phyloP scores from a whole-genome alignment of 2,888 invertebrate species.

The Aporophyla lueneburgensis region DNA sequence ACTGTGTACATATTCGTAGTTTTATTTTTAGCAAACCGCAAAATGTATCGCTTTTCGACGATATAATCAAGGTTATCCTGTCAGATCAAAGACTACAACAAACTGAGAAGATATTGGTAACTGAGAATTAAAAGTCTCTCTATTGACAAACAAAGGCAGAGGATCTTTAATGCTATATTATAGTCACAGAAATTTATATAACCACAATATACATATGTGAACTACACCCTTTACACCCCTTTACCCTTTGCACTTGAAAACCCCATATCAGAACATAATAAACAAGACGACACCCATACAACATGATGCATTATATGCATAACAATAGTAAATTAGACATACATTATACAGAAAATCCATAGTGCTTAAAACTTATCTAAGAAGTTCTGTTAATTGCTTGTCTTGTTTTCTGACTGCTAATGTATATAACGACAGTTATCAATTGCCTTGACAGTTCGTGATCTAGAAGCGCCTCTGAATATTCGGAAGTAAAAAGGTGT shows the following conservation, averaged over 20 bases:
- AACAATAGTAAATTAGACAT: conserved; percentile 5
- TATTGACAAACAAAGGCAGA: conserved; percentile 16
- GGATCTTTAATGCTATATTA: not conserved
- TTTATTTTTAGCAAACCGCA: conserved; percentile 44
- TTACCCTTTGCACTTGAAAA: conserved; percentile 11
- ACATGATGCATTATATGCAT: conserved; percentile 18
- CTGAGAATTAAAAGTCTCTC: not conserved
- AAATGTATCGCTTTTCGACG: conserved; percentile 6
- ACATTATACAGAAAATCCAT: conserved; percentile 1
- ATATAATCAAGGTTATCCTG: not conserved
- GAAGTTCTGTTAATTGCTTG: conserved; percentile 31
- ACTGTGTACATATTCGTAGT: conserved; percentile 22
- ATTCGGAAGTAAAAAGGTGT: not conserved
- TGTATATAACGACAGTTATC: conserved; percentile 21
- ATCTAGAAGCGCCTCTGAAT: not conserved
- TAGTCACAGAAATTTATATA: not conserved
- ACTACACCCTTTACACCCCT: too few species aligned
- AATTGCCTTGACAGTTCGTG: conserved; percentile 23
- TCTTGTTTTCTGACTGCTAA: conserved; percentile 13
- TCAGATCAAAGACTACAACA: not conserved
- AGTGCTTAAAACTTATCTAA: conserved; percentile 4
- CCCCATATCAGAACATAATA: not conserved
- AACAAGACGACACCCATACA: conserved; percentile 14
- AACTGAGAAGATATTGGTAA: not conserved
- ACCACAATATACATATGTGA: conserved; percentile 1